phyloP scores from a whole-genome alignment of 2,113 vertebrate genomes.

The Rhizomys pruinosus region DNA sequence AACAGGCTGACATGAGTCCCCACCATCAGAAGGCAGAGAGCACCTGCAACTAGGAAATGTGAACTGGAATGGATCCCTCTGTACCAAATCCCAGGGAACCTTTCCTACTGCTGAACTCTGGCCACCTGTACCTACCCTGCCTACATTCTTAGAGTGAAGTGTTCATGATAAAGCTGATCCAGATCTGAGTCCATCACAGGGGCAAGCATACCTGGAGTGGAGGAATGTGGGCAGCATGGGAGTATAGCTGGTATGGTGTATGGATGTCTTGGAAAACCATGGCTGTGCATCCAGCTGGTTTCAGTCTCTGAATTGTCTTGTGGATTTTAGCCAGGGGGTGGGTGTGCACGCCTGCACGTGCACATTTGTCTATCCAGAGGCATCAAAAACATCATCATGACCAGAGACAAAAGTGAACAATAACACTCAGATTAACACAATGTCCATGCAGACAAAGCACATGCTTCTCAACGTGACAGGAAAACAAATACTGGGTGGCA shows the following conservation, averaged over 20 bases:
- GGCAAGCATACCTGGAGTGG: too few relatives aligned
- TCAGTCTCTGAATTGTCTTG: fast-evolving
- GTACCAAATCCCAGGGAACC: background rate
- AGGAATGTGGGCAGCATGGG: too few relatives aligned
- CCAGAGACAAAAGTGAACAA: background rate
- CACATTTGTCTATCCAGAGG: background rate
- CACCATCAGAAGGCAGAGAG: background rate
- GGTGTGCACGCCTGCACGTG: background rate
- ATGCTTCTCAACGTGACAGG: fast-evolving
- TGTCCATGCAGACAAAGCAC: fast-evolving
- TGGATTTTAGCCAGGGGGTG: fast-evolving
- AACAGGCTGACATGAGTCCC: too few relatives aligned
- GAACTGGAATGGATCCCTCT: background rate
- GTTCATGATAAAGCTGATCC: background rate
- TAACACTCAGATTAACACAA: background rate
- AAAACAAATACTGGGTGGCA: background rate
- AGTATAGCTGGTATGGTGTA: too few relatives aligned
- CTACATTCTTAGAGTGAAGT: background rate
- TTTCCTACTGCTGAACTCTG: background rate
- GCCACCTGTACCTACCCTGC: background rate
- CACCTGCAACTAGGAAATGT: background rate
- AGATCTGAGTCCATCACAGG: background rate
- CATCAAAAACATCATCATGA: background rate
- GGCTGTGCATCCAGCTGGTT: fast-evolving
- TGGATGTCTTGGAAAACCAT: background rate